Evolutionary conservation across 2,797 vertebrate species (phyloP).

Genomic region (Sarcoramphus papa): DNA sequence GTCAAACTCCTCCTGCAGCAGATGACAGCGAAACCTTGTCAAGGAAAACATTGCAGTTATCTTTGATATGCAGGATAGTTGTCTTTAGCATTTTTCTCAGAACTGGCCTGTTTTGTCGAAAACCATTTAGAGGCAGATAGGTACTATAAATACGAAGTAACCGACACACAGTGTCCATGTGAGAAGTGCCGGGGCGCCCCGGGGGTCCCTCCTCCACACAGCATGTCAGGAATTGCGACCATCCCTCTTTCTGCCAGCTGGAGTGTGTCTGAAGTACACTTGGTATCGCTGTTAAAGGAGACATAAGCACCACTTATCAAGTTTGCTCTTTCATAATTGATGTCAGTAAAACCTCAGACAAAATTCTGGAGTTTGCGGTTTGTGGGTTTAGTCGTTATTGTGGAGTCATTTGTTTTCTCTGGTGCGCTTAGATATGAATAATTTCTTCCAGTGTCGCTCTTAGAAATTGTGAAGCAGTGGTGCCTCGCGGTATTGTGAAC

Average conservation of each 20-base stretch:
- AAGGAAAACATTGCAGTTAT: neutral
- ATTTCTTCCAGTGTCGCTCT: neutral
- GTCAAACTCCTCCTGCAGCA: neutral
- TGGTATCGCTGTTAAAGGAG: neutral
- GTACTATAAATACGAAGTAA: rapidly evolving
- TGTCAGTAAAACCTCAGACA: neutral
- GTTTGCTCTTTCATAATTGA: neutral
- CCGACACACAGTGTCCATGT: rapidly evolving
- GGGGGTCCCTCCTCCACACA: neutral
- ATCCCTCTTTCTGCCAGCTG: neutral
- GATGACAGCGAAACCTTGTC: neutral
- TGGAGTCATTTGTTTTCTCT: neutral
- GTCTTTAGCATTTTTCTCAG: neutral
- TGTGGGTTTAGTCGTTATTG: neutral
- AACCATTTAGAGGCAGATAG: neutral
- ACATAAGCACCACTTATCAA: neutral
- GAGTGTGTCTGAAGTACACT: rapidly evolving
- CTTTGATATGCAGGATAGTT: neutral
- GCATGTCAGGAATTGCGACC: neutral
- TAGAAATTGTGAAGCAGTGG: neutral
- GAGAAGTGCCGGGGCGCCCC: neutral
- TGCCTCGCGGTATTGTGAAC: neutral
- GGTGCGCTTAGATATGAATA: rapidly evolving
- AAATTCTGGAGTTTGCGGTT: neutral
- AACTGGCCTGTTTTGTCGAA: neutral